Conservation (phyloP, 2,888 invertebrate genomes). For the Xylota segnis region DNA sequence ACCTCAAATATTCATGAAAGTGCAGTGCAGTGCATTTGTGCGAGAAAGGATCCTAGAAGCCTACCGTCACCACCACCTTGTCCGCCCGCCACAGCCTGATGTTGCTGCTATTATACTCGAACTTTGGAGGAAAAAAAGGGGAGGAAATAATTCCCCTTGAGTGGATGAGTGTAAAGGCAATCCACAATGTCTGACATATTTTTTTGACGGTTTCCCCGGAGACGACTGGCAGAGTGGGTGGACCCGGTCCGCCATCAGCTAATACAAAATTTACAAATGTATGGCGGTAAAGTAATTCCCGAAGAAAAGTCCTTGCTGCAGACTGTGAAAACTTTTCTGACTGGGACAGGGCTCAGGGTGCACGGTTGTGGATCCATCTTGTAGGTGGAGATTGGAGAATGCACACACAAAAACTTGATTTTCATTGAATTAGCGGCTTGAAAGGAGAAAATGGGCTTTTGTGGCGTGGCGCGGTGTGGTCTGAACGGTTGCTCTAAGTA, state of each 20-base stretch:
- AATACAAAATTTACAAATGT: conserved; percentile 75
- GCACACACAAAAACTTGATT: conserved; percentile 75
- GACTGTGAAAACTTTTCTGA: conserved; percentile 56
- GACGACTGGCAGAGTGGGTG: conserved; percentile 9
- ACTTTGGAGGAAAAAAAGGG: not conserved
- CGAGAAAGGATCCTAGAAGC: conserved; percentile 42
- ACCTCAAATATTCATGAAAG: conserved; percentile 74
- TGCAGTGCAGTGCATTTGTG: conserved; percentile 62
- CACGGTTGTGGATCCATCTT: not conserved
- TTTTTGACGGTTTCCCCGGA: conserved; percentile 15
- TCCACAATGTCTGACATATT: conserved; percentile 70
- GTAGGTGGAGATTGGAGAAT: conserved; percentile 44
- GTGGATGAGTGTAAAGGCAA: conserved; percentile 70
- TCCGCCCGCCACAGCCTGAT: not conserved
- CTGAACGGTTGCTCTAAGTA: conserved; percentile 60
- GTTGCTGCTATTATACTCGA: conserved; percentile 31
- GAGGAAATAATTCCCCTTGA: conserved; percentile 16
- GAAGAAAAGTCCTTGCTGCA: conserved; percentile 54
- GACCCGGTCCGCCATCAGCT: conserved; percentile 45
- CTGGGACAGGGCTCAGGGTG: not conserved
- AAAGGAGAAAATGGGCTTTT: conserved; percentile 74
- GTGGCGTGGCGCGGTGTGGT: conserved; percentile 21
- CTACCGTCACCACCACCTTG: conserved; percentile 15
- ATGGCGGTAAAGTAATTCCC: conserved; percentile 57
- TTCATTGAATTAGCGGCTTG: conserved; percentile 75